phyloP scores from a whole-genome alignment of 2,113 vertebrate genomes.

The Ctenomys sociabilis region DNA sequence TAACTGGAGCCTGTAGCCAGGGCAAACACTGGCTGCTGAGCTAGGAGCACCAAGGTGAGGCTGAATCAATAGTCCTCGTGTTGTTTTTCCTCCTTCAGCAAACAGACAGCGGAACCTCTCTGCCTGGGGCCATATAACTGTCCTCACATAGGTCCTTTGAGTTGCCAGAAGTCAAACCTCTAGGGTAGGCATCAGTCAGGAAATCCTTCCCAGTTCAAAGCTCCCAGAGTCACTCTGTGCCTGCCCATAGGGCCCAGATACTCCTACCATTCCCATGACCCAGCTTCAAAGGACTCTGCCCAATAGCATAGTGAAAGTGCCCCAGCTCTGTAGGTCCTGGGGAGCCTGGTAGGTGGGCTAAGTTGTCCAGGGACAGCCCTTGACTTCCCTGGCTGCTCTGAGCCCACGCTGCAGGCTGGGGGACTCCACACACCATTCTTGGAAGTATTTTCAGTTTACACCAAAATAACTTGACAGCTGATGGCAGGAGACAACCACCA shows the following conservation, averaged over 20 bases:
- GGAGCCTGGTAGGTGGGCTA: not conserved
- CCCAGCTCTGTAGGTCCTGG: not conserved
- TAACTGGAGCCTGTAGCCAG: constrained; percentile 62
- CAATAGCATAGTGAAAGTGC: not conserved
- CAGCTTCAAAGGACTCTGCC: not conserved
- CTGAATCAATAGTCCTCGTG: constrained; percentile 75
- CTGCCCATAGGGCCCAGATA: not conserved
- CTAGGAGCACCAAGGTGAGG: constrained; percentile 76
- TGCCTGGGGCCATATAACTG: constrained; percentile 74
- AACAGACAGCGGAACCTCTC: constrained; percentile 74
- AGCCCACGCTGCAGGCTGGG: not conserved
- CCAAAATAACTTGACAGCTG: constrained; percentile 83
- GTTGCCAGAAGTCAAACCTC: constrained; percentile 53
- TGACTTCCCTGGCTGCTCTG: not conserved
- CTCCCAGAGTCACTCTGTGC: not conserved
- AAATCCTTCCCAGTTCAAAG: not conserved
- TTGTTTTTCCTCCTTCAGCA: constrained; percentile 77
- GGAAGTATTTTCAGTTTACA: constrained; percentile 79
- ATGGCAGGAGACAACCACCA: constrained; percentile 43
- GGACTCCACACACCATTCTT: constrained; percentile 54
- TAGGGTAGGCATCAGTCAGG: not conserved
- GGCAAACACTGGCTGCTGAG: constrained; percentile 70
- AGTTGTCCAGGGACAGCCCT: not conserved
- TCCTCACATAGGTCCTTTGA: constrained; percentile 45
- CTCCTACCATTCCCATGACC: not conserved